Evolutionary conservation across 2,113 vertebrate genomes (phyloP).

Genomic region (Glaucomys volans): DNA sequence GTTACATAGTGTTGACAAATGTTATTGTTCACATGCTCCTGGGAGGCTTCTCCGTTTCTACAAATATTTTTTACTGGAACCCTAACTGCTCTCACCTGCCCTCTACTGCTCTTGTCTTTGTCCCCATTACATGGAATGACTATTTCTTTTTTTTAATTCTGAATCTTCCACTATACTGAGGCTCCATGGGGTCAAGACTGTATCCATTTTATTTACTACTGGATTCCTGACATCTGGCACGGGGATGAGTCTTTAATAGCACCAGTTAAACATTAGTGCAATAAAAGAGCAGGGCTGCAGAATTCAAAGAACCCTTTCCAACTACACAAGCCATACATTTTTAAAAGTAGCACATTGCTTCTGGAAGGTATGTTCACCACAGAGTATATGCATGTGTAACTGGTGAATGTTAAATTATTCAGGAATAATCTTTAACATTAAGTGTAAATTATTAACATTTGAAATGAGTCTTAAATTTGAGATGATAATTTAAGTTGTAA

Average conservation of each 20-base stretch:
- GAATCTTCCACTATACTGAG: not conserved
- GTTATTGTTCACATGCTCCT: not conserved
- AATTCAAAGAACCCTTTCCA: not conserved
- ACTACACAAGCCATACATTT: not conserved
- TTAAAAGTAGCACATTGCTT: not conserved
- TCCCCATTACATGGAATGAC: not conserved
- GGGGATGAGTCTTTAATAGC: not conserved
- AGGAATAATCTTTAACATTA: not conserved
- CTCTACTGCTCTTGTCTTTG: not conserved
- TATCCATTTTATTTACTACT: not conserved
- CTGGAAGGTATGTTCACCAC: not conserved
- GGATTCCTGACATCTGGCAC: not conserved
- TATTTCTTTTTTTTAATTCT: not conserved
- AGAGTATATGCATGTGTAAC: not conserved
- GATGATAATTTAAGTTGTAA: not conserved
- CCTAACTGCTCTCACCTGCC: not conserved
- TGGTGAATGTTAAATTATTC: not conserved
- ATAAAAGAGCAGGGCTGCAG: not conserved
- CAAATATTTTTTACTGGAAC: not conserved
- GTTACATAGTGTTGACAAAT: not conserved
- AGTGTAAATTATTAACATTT: not conserved
- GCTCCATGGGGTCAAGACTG: not conserved
- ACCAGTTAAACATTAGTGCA: slow-evolving; percentile 26
- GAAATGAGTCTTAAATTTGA: not conserved
- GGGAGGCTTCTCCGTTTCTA: not conserved